Evolutionary conservation across 2,888 invertebrate species (phyloP).

Genomic region (Dasypolia templi): DNA sequence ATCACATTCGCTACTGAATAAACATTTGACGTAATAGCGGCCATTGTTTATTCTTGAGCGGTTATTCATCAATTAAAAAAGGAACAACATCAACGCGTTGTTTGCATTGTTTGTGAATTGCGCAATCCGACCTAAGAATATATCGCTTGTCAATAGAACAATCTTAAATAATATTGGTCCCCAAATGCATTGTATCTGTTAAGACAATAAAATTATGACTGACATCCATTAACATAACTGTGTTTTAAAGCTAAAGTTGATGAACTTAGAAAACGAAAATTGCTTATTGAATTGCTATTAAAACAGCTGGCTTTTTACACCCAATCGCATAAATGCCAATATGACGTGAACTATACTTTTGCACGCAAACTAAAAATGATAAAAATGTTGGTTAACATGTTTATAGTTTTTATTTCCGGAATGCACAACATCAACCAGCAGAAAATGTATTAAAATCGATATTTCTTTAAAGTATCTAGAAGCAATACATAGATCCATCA

Average conservation of each 20-base stretch:
- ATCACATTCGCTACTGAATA: slow-evolving; percentile 14
- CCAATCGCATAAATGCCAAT: background rate
- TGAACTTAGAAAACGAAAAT: background rate
- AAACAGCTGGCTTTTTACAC: slow-evolving; percentile 3
- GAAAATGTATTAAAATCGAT: slow-evolving; percentile 17
- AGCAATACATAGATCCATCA: slow-evolving; percentile 30
- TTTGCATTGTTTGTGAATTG: slow-evolving; percentile 23
- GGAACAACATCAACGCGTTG: slow-evolving; percentile 34
- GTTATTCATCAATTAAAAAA: slow-evolving; percentile 55
- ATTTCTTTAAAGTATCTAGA: slow-evolving; percentile 9
- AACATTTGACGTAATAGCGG: slow-evolving; percentile 22
- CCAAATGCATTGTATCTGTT: no score
- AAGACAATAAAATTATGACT: background rate
- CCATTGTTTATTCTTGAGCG: slow-evolving; percentile 44
- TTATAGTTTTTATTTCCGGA: background rate
- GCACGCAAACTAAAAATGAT: background rate
- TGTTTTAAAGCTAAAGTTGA: background rate
- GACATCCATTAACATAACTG: no score
- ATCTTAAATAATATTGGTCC: slow-evolving; percentile 8
- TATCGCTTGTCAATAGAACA: background rate
- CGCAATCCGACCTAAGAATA: slow-evolving; percentile 1
- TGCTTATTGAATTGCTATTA: background rate
- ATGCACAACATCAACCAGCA: background rate
- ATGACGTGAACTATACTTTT: background rate
- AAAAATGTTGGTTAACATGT: background rate